Conservation (phyloP, 1,140 invertebrate genomes). For the Sycobia sp. region DNA sequence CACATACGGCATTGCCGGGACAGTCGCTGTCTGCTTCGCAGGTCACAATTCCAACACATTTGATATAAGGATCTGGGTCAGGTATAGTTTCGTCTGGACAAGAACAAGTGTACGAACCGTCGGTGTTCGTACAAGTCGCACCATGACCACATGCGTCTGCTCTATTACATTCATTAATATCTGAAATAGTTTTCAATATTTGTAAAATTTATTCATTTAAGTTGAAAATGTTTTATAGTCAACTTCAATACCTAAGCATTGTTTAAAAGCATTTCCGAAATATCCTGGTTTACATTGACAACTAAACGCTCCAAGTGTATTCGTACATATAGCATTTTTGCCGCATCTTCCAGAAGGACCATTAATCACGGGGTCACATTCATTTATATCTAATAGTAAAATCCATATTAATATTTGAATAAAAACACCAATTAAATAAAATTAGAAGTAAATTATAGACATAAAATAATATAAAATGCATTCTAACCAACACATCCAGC, state of each 20-base stretch:
- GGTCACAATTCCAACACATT: constrained; percentile 79
- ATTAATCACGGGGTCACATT: constrained; percentile 77
- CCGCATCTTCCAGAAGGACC: constrained; percentile 84
- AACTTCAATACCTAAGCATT: constrained; percentile 78
- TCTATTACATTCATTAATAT: constrained; percentile 82
- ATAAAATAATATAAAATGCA: not conserved
- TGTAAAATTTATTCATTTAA: no score
- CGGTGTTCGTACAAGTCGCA: constrained; percentile 78
- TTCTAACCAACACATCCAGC: constrained; percentile 83
- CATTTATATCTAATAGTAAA: constrained; percentile 79
- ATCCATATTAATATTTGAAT: not conserved
- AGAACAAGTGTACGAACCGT: constrained; percentile 77
- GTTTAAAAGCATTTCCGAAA: constrained; percentile 77
- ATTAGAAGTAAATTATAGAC: constrained; percentile 22
- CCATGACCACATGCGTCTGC: constrained; percentile 74
- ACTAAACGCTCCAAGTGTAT: constrained; percentile 77
- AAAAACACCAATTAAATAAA: constrained; percentile 24
- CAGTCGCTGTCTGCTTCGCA: constrained; percentile 79
- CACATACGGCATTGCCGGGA: constrained; percentile 88
- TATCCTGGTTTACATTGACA: constrained; percentile 81
- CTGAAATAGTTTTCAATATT: no score
- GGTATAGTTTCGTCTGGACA: constrained; percentile 82
- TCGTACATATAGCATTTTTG: constrained; percentile 81
- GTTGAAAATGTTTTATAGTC: no score
- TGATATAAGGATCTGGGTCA: constrained; percentile 79